Evolutionary conservation across 2,888 invertebrate species (phyloP).

Genomic region (Caenorhabditis doughertyi): DNA sequence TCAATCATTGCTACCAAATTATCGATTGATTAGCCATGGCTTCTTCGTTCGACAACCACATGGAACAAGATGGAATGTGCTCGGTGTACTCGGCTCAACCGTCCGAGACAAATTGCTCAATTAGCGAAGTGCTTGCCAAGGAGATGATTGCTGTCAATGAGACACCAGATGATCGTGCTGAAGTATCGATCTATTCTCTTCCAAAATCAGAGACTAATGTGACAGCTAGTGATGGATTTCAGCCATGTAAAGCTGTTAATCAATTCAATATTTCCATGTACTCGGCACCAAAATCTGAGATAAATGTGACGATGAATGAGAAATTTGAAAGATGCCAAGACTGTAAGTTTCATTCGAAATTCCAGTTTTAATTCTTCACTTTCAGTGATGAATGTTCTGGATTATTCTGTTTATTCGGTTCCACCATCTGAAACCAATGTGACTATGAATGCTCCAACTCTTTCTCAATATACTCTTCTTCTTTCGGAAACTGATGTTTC

Average conservation of each 20-base stretch:
- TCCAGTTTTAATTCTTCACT: not conserved
- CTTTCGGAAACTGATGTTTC: constrained; percentile 52
- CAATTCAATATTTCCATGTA: constrained; percentile 35
- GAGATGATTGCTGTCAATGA: constrained; percentile 51
- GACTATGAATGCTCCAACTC: constrained; percentile 12
- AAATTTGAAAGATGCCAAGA: constrained; percentile 44
- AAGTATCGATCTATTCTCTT: constrained; percentile 38
- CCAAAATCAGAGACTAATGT: constrained; percentile 58
- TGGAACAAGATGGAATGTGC: constrained; percentile 50
- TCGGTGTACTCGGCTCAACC: constrained; percentile 61
- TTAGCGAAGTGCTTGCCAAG: constrained; percentile 41
- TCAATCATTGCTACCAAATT: constrained; percentile 9
- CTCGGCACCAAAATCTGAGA: constrained; percentile 46
- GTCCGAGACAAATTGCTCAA: constrained; percentile 62
- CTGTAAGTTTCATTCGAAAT: no score
- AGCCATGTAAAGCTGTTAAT: constrained; percentile 40
- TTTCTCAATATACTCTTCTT: constrained; percentile 41
- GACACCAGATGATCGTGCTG: constrained; percentile 39
- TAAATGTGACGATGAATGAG: constrained; percentile 43
- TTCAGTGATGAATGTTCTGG: constrained; percentile 42
- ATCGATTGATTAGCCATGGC: constrained; percentile 51
- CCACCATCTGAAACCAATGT: constrained; percentile 59
- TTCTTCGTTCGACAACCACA: constrained; percentile 51
- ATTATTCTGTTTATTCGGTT: constrained; percentile 49
- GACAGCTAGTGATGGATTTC: constrained; percentile 32